Evolutionary conservation across 2,113 vertebrate genomes (phyloP).

Genomic region (Lepisosteus oculatus): DNA sequence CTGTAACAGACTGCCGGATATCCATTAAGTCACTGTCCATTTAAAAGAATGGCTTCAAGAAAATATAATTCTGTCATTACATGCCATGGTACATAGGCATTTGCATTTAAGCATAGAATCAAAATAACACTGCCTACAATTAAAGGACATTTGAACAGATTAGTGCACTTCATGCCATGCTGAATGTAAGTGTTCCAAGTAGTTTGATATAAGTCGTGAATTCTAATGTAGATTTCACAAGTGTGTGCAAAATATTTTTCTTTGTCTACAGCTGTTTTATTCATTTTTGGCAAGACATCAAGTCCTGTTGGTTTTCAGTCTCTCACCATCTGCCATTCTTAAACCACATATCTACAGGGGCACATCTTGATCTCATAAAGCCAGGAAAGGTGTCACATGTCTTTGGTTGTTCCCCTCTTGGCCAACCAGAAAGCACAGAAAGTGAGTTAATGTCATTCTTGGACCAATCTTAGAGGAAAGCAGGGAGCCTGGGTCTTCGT

Average conservation of each 20-base stretch:
- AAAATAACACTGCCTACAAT: too few relatives aligned
- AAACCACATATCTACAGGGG: constrained; percentile 31
- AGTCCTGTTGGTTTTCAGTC: constrained; percentile 34
- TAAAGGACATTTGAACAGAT: too few relatives aligned
- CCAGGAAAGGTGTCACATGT: constrained; percentile 20
- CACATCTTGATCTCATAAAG: constrained; percentile 41
- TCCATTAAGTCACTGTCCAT: too few relatives aligned
- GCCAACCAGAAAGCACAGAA: constrained; percentile 19
- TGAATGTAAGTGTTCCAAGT: too few relatives aligned
- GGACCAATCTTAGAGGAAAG: constrained; percentile 3
- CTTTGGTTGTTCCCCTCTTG: not conserved
- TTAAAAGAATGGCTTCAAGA: too few relatives aligned
- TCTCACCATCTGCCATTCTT: constrained; percentile 40
- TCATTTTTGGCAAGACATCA: constrained; percentile 45
- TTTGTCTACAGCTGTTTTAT: constrained; percentile 42
- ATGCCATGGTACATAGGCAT: too few relatives aligned
- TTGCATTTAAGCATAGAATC: too few relatives aligned
- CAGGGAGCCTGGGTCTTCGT: constrained; percentile 14
- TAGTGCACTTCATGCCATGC: too few relatives aligned
- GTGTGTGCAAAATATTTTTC: constrained; percentile 1
- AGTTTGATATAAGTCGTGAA: too few relatives aligned
- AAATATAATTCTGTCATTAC: too few relatives aligned
- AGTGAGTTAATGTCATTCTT: constrained; percentile 22
- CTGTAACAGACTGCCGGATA: too few relatives aligned
- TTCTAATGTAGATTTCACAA: too few relatives aligned